phyloP scores from a whole-genome alignment of 2,113 vertebrate genomes.

The Potamarius usumacintae region DNA sequence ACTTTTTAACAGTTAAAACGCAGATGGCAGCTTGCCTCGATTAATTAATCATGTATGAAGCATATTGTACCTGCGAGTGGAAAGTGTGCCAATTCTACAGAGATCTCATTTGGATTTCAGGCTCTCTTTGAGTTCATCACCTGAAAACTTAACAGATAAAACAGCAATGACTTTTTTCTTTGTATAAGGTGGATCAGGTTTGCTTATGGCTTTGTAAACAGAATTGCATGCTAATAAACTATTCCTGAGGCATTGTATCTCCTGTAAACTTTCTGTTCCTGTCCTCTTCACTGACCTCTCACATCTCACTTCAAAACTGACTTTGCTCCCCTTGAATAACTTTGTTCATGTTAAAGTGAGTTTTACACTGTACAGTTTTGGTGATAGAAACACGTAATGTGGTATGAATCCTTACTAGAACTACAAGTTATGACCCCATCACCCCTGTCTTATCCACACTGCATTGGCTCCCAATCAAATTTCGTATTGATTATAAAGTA shows the following conservation, averaged over 20 bases:
- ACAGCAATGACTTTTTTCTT: conserved; percentile 44
- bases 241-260: not conserved
- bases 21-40: conserved; percentile 78
- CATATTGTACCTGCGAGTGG: conserved; percentile 70
- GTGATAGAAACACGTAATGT: not conserved
- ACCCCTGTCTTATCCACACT: no score
- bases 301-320: not conserved
- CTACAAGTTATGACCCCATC: no score
- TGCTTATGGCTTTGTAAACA: conserved; percentile 24
- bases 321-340: not conserved
- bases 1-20: conserved; percentile 76
- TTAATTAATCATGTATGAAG: conserved; percentile 80
- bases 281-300: not conserved
- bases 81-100: conserved; percentile 73
- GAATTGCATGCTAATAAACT: conserved; percentile 20
- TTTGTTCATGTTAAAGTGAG: not conserved
- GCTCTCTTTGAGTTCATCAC: conserved; percentile 56
- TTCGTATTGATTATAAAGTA: no score
- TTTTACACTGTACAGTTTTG: not conserved
- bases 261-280: not conserved
- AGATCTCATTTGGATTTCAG: conserved; percentile 73
- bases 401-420: not conserved
- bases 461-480: no score
- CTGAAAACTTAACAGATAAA: conserved; percentile 62
- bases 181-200: conserved; percentile 37